Evolutionary conservation across 2,797 vertebrate species (phyloP), one percentile per base, ranked within the genome.

Genomic region (Parauchenoglanis punctatus): DNA sequence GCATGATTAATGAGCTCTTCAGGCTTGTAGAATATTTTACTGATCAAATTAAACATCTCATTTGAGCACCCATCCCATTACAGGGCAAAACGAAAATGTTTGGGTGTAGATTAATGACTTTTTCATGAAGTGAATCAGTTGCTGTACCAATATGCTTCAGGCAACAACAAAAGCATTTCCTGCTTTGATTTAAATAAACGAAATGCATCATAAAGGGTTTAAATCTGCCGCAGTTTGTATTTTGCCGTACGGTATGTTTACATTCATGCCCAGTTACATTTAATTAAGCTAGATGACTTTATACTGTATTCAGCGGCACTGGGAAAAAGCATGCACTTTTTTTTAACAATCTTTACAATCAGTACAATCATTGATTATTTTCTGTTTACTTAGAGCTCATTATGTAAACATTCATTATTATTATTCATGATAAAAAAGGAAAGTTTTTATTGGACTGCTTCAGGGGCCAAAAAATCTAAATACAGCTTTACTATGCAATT

Each of bases 1-100:
- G 11, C 1, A 67, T 87, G 90, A 93, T 93, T 91, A 91, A 90
- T 89, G 61, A 76, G 63, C 63, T 31, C 49, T 80, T 78, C 89
- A 78, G 75, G 84, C 72, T 87, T 82, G 68, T 84, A 81, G 83
- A 87, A 91, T 77, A 84, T 65, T 86, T 81, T 76, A 78, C 81
- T 70, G 76, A 83, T 89, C 65, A 86, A 86, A 88, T 87, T 52
- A 54, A 86, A 85, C 46, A 86, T 85, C 84, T 83, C 56, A 83
- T 89, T 88, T 46, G 77, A 90, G 49, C 52, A 49, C 75, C 85
- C 56, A 87, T 89, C 89, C 87, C 81, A 40, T 75, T 25, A 75
- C 80, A 17, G 35, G 81, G 23, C 31, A 7, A 89, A 67, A 70
- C 18, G 78, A 25, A 78, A 77, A 56, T 70, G 70, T 15, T n/a